A percentile compares a stretch with the other conserved stretches of the same genome.
These are phyloP conservation scores for Hyles euphorbiae DNA, from an alignment of 1,140 invertebrate genomes.

Conservation along the genomic window DNA sequence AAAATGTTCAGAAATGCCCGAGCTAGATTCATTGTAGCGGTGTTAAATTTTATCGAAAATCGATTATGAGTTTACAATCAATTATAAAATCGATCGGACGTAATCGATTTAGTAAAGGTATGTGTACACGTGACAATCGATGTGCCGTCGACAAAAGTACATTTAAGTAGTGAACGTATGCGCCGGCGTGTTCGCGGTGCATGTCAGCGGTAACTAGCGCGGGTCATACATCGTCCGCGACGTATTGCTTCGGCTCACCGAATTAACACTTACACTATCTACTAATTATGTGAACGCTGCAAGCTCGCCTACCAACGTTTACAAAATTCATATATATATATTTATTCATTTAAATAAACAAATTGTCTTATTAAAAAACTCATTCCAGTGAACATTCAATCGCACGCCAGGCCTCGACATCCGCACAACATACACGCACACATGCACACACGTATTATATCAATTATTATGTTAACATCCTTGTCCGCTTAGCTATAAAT, in stretches of 20 bases:
- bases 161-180: conserved; percentile 21
- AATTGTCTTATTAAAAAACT: conserved; percentile 28
- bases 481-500: conserved; percentile 60
- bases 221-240: conserved; percentile 11
- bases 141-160: not conserved
- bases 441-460: not conserved
- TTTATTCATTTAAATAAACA: conserved; percentile 27
- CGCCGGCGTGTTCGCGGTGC: conserved; percentile 14
- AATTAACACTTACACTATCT: conserved; percentile 19
- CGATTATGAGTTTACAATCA: too few relatives aligned
- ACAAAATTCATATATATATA: conserved; percentile 23
- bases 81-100: too few relatives aligned
- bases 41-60: too few relatives aligned
- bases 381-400: conserved; percentile 10
- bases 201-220: conserved; percentile 39
- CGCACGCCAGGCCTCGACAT: conserved; percentile 32
- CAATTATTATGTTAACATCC: conserved; percentile 18
- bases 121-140: not conserved
- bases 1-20: too few relatives aligned
- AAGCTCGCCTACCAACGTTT: conserved; percentile 49
- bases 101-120: too few relatives aligned
- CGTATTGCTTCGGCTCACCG: conserved; percentile 3
- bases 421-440: conserved; percentile 28
- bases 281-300: conserved; percentile 50
- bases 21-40: too few relatives aligned